Conservation (phyloP, 2,113 vertebrate species). For the Amia ocellicauda region DNA sequence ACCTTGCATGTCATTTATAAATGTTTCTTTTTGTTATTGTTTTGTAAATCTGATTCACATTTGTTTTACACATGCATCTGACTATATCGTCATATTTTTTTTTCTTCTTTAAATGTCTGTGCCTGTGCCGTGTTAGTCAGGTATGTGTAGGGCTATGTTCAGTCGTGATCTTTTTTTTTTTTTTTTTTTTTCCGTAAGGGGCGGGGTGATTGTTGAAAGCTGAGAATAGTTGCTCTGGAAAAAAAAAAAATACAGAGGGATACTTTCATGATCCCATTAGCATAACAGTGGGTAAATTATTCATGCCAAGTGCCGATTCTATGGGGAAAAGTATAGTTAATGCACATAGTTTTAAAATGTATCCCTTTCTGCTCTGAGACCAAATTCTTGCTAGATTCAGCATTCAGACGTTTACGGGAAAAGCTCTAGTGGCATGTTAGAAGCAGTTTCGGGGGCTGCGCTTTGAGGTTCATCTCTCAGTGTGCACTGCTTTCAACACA, state of each 20-base stretch:
- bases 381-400: slow-evolving; percentile 97
- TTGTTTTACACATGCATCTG: not conserved
- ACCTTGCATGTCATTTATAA: slow-evolving; percentile 4
- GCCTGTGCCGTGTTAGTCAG: slow-evolving; percentile 30
- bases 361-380: slow-evolving; percentile 89
- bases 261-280: slow-evolving; percentile 99
- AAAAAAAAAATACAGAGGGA: slow-evolving; percentile 78
- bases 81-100: not conserved
- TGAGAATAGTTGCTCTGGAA: slow-evolving; percentile 83
- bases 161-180: slow-evolving; percentile 70
- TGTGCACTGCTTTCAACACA: slow-evolving; percentile 76
- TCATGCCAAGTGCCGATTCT: slow-evolving; percentile 97
- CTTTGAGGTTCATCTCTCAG: slow-evolving; percentile 69
- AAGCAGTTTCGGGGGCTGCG: slow-evolving; percentile 67
- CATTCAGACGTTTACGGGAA: slow-evolving; percentile 96
- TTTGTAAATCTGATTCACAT: no score
- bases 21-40: no score
- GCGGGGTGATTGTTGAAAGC: slow-evolving; percentile 92
- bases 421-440: slow-evolving; percentile 84
- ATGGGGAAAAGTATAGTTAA: slow-evolving; percentile 99
- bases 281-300: slow-evolving; percentile 99
- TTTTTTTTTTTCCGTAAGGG: slow-evolving; percentile 81
- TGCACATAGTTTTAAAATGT: slow-evolving; percentile 99
- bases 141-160: slow-evolving; percentile 48
- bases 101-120: slow-evolving; percentile 26